Base-by-base conservation (phyloP, 2,888 invertebrate species). In the Panopea generosa region DNA sequence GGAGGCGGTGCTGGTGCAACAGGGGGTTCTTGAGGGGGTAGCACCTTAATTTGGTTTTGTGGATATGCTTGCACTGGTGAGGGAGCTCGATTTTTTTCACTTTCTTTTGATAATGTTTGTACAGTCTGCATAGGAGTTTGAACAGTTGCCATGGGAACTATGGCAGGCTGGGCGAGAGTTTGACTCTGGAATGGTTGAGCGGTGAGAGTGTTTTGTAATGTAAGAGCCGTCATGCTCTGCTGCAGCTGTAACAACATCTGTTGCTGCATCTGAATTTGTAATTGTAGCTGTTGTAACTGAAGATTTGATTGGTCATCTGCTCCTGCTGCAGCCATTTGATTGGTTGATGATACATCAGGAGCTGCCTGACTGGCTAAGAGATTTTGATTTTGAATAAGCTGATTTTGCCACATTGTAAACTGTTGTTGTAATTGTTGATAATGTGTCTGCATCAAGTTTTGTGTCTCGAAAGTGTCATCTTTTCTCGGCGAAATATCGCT, bases 351-450 rank as follows among this genome's bases (percentile, higher is more conserved):
- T n/a, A 70, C 49, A 84, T 80, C 47, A 80, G 50, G 18, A 59
- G 50, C 22, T 43, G 4, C 61, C 49, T 65, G 65, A 52, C 45
- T 67, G n/a, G 88, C 75, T 57, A 91, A 79, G 18, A 90, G 70
- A 24, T 75, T 84, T 71, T 91, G 89, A 79, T 91, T 91, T 52
- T 85, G 82, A 69, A 81, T 53, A 55, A 91, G 80, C 76, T 91
- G 91, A 50, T 84, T 76, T 66, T 91, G 88, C 91, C 91, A 91
- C 63, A 84, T 67, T 9, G 73, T 49, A 55, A 90, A 86, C 80
- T 91, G 90, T 38, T 85, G 71, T 77, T 91, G 88, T 49, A 91
- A 81, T 16, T 87, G 80, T 22, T 84, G 75, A 72, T 89, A 89
- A 74, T 90, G 90, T 4, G 78, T 67, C 76, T 87, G 84, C 49